Base-by-base conservation (phyloP, 2,888 invertebrate species). In the Nemoura dubitans region DNA sequence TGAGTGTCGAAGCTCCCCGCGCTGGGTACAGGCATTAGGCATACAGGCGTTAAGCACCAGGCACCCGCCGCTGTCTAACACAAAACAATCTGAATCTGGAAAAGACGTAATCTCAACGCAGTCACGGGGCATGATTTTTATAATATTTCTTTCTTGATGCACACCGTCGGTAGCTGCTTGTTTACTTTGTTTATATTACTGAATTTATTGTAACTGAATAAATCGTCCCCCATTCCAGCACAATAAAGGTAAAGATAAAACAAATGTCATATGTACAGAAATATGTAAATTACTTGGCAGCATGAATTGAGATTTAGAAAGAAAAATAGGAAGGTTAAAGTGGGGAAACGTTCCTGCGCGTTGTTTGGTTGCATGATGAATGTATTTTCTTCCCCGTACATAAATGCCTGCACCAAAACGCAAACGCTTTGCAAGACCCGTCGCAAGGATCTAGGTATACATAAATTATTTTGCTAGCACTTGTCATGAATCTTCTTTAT, bases 241-340 rank as follows among this genome's bases (percentile, higher is more conserved):
- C 59, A 59, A 59, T 59, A 59, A 59, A 59, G 59, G 59, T 59
- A 78, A 28, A 28, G 78, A 28, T 28, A 78, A 78, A 78, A 78
- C 78, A 78, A 78, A 78, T 78, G 78, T 78, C 78, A 78, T 26
- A 78, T 78, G 78, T 78, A 78, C 78, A 78, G 78, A 78, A 78
- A 78, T 78, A 78, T 78, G 78, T 78, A 78, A 78, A 78, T 78
- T 28, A 78, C 78, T 78, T 78, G 78, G 78, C 78, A 78, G 25
- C 78, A 78, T 78, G 28, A 26, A 78, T 78, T 78, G 78, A 78
- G 78, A 78, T 78, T 78, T 78, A 28, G 28, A 78, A 78, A 78
- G 78, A 78, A 78, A 78, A 78, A 78, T 78, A 78, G 78, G 28
- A 78, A 78, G 78, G 78, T 78, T 78, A 78, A 78, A 21, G 78